phyloP scores from a whole-genome alignment of 2,797 vertebrate species.

The Sarcoramphus papa region DNA sequence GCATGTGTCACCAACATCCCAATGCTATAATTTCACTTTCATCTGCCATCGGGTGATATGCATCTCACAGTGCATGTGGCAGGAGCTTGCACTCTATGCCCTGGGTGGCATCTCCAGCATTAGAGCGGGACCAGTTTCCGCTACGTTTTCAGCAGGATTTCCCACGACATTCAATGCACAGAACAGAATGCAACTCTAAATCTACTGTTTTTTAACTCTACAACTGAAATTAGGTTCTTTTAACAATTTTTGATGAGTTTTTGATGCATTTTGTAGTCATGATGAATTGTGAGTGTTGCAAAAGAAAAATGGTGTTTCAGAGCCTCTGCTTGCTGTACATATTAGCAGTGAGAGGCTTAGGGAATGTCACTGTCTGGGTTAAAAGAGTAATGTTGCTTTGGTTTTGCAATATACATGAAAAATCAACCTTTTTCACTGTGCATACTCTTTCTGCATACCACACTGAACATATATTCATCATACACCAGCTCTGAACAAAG shows the following conservation, averaged over 20 bases:
- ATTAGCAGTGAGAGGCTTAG: background rate
- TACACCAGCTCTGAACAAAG: background rate
- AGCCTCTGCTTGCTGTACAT: background rate
- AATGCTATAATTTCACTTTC: background rate
- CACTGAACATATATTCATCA: background rate
- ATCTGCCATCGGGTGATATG: rapidly evolving
- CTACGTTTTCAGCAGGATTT: background rate
- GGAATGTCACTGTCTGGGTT: background rate
- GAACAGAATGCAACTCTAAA: background rate
- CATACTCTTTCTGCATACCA: background rate
- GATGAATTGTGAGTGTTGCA: background rate
- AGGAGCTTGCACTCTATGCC: background rate
- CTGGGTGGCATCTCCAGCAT: rapidly evolving
- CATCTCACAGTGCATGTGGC: rapidly evolving
- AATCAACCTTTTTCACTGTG: background rate
- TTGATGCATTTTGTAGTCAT: background rate
- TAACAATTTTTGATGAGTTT: background rate
- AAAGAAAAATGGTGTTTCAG: background rate
- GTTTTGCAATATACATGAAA: conserved; percentile 5
- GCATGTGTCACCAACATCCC: rapidly evolving
- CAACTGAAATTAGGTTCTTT: background rate
- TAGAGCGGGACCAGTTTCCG: background rate
- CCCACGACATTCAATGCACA: background rate
- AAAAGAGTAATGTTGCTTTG: conserved; percentile 4
- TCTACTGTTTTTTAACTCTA: background rate